Percentiles rank a stretch among this genome's conserved stretches.
phyloP scores from a whole-genome alignment of 2,113 vertebrate genomes.

The Plotosus lineatus region DNA sequence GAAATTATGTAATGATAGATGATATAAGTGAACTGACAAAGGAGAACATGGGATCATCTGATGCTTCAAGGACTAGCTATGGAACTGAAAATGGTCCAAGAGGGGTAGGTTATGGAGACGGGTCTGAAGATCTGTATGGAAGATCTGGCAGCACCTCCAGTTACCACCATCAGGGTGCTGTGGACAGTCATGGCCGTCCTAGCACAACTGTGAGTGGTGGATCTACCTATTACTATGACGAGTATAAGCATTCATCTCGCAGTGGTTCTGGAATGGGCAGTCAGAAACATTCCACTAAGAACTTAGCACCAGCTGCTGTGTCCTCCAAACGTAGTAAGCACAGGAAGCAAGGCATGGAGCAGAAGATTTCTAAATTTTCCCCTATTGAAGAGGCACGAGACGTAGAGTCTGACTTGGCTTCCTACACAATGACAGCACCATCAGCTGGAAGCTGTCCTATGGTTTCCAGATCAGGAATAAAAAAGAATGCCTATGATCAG shows the following conservation, averaged over 20 bases:
- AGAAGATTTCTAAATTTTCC: constrained; percentile 98
- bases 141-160: constrained; percentile 74
- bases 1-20: constrained; percentile 98
- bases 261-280: constrained; percentile 67
- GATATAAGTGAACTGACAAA: constrained; percentile 98
- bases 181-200: constrained; percentile 83
- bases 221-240: constrained; percentile 82
- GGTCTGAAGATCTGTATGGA: constrained; percentile 80
- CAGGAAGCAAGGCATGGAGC: constrained; percentile 96
- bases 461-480: constrained; percentile 85
- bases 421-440: constrained; percentile 82
- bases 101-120: constrained; percentile 80
- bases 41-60: constrained; percentile 75
- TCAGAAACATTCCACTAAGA: constrained; percentile 90
- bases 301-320: constrained; percentile 86
- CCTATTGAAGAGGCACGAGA: constrained; percentile 98
- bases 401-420: constrained; percentile 92
- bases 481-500: constrained; percentile 92
- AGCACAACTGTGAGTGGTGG: constrained; percentile 69
- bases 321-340: constrained; percentile 97
- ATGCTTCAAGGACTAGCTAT: constrained; percentile 75
- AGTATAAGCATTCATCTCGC: constrained; percentile 84
- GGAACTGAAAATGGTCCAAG: constrained; percentile 75
- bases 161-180: constrained; percentile 73
- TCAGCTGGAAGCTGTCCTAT: constrained; percentile 80